Evolutionary conservation across 92 coral and sea anemone genomes (phyloP), one percentile per base, ranked within the genome.

Genomic region (Parazoanthus darwini): DNA sequence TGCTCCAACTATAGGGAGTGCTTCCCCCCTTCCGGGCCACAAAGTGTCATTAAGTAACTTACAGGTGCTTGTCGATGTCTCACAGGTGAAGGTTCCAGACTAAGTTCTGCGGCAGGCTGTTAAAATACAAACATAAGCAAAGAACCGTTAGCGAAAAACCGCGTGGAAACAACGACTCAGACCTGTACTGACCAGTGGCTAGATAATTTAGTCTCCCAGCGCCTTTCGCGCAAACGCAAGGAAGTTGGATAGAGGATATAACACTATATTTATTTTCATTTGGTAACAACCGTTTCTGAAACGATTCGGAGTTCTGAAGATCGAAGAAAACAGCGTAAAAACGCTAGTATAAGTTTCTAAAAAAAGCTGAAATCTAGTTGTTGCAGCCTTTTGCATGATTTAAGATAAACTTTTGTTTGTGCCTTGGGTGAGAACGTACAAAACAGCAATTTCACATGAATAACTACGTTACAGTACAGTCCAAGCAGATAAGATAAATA

Each of bases 91-190:
- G 99, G 99, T 79, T 94, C 93, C 33, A 97, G 92, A 37, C 97
- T 94, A 22, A 97, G 91, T 73, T 95, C 98, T 33, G 99, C 99
- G 20, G 98, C 98, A 84, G 99, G 97, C 99, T 97, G 90, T 22
- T 58, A 88, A 83, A 75, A 35, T 46, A 77, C n/a, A 54, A 59
- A 56, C 23, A 82, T 0, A 58, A 56, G 44, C 13, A 46, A 50
- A 80, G 23, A 36, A 9, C 5, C 80, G 16, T 76, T 39, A 37
- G 43, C 3, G 13, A 6, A 3, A 76, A 39, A 4, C 8, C 2
- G 11, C 0, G 23, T 2, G 26, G 4, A 63, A 20, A 18, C 25
- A 23, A 22, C 70, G 48, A 36, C 14, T 74, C 46, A 72, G 76
- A 54, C 0, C 59, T 54, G 59, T 54, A 2, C 16, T 1, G 9